Evolutionary conservation across 37 sponge, comb jelly and placozoan species (phyloP), one percentile per base, ranked within the genome.

Genomic region (Beroe ovata): DNA sequence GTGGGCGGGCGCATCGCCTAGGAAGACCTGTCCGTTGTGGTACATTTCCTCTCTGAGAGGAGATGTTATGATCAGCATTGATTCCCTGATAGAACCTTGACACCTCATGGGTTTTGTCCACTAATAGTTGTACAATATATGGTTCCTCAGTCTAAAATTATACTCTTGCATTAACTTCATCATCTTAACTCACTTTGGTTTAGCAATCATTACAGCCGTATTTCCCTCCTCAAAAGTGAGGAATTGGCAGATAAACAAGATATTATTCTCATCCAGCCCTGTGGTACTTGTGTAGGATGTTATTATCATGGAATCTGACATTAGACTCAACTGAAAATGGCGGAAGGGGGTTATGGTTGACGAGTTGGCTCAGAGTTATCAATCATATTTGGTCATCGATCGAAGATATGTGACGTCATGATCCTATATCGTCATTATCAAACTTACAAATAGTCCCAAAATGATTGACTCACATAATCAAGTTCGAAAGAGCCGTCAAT

Each of bases 391-490:
- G n/a, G n/a, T n/a, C n/a, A n/a, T n/a, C n/a, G n/a, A n/a, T n/a
- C n/a, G n/a, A n/a, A n/a, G n/a, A n/a, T n/a, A n/a, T n/a, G n/a
- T n/a, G n/a, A n/a, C n/a, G n/a, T n/a, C n/a, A n/a, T n/a, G n/a
- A n/a, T n/a, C n/a, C n/a, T n/a, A n/a, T n/a, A n/a, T n/a, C n/a
- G n/a, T n/a, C n/a, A n/a, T n/a, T n/a, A n/a, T n/a, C n/a, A n/a
- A n/a, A n/a, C n/a, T n/a, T n/a, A n/a, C n/a, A n/a, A n/a, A n/a
- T n/a, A n/a, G n/a, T n/a, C n/a, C n/a, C n/a, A n/a, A n/a, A n/a
- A n/a, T n/a, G n/a, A n/a, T n/a, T n/a, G 11, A 69, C 71, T 69
- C 38, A 69, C 71, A 28, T 69, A 69, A 35, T 69, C 71, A 8
- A 69, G 6, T 8, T 14, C 38, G 36, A 69, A 69, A 35, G 4